Percentiles rank a stretch among this genome's conserved stretches.
These are phyloP conservation scores for Dicrurus megarhynchus DNA, from an alignment of 2,113 vertebrate genomes.

Conservation along the genomic window DNA sequence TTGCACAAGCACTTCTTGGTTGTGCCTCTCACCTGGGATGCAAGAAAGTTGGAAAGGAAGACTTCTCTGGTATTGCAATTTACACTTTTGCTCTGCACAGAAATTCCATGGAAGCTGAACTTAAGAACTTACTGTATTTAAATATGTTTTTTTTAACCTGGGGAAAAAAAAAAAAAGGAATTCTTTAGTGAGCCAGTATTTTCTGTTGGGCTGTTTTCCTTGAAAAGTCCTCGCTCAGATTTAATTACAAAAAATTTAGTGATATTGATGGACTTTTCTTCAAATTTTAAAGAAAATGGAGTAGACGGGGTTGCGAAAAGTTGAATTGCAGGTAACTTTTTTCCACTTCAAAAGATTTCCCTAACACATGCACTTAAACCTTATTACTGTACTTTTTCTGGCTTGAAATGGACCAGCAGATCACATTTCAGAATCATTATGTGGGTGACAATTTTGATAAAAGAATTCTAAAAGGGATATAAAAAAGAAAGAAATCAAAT, in stretches of 20 bases:
- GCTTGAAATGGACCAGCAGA: not conserved
- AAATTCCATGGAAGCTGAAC: not conserved
- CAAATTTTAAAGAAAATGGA: not conserved
- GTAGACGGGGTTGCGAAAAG: not conserved
- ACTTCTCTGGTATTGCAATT: not conserved
- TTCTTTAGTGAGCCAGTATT: not conserved
- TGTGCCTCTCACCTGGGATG: not conserved
- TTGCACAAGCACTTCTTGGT: not conserved
- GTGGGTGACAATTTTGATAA: not conserved
- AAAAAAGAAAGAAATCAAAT: not conserved
- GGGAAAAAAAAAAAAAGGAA: fast-evolving
- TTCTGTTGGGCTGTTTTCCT: not conserved
- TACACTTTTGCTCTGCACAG: not conserved
- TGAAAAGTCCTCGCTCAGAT: not conserved
- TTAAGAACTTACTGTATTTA: not conserved
- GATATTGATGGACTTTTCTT: not conserved
- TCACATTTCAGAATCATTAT: not conserved
- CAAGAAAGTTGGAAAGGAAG: not conserved
- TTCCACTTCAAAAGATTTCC: not conserved
- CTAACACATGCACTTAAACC: not conserved
- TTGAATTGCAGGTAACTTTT: not conserved
- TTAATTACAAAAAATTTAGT: not conserved
- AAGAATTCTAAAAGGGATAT: not conserved
- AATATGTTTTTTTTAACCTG: not conserved
- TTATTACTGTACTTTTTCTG: not conserved